Evolutionary conservation across 2,113 vertebrate genomes (phyloP), one percentile per base, ranked within the genome.

Genomic region (Carassius gibelio): DNA sequence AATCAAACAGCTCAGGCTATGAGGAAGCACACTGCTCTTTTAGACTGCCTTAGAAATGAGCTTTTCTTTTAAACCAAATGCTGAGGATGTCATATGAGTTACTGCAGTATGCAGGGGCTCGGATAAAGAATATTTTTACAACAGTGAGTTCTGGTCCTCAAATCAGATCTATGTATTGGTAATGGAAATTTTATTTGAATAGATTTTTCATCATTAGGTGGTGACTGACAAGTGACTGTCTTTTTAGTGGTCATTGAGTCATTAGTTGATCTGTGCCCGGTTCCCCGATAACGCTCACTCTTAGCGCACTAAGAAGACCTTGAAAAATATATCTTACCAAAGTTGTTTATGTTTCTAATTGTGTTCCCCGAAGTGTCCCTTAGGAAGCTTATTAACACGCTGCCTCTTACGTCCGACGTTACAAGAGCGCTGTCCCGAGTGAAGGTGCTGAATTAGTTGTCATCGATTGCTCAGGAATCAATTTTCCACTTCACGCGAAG

Each of bases 1-100:
- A 82, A 71, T 84, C 85, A 84, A 66, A 78, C 68, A 81, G 72
- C 71, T 50, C 21, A 36, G 83, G 45, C 61, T 55, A 72, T 38
- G 42, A 7, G 59, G 19, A 64, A 62, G 11, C 77, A 80, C 36
- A 34, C 50, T 42, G 48, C 66, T 71, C n/a, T 71, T 42, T 38
- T 30, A 64, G 42, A 74, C 50, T 72, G 75, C 76, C 57, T 71
- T 72, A 52, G 52, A 68, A 81, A 52, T 17, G 1, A 66, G 42
- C 1, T 7, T 30, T 61, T 48, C 78, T 66, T 62, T 80, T 45
- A 30, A 11, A 50, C 61, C 21, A 17, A 5, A 71, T 21, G 36
- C 17, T 21, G 19, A 23, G 17, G 8, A 78, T 38, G 17, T 36
- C 30, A 38, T 10, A 36, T 19, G 10, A 34, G 8, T 76, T 76